A percentile compares a stretch with the other conserved stretches of the same genome.
Conservation (phyloP, 2,797 vertebrate species). For the Neosilurus mollespiculum region DNA sequence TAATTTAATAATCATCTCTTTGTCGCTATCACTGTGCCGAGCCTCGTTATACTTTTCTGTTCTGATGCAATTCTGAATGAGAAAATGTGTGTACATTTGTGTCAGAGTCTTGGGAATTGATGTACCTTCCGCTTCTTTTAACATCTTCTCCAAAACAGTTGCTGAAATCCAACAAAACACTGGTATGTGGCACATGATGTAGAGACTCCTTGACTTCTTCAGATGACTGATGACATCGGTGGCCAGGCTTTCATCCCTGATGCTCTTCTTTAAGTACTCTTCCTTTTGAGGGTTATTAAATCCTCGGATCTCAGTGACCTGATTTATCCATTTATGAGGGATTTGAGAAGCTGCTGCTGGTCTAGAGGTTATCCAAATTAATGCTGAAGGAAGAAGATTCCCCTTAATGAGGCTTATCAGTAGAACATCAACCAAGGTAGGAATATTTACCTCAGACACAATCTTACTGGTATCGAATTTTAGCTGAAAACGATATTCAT, state of each 20-base stretch:
- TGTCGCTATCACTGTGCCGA: background rate
- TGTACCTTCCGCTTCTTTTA: slow-evolving; percentile 14
- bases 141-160: slow-evolving; percentile 43
- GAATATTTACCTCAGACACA: background rate
- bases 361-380: slow-evolving; percentile 53
- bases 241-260: slow-evolving; percentile 19
- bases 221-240: slow-evolving; percentile 34
- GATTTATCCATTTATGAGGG: slow-evolving; percentile 38
- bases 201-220: slow-evolving; percentile 42
- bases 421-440: slow-evolving; percentile 33
- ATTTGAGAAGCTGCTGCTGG: slow-evolving; percentile 52
- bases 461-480: slow-evolving; percentile 23
- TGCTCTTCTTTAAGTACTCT: slow-evolving; percentile 50
- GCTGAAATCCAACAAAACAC: slow-evolving; percentile 53
- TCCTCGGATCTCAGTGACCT: slow-evolving; percentile 52
- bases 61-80: slow-evolving; percentile 33
- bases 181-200: slow-evolving; percentile 55
- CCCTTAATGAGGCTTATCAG: slow-evolving; percentile 47
- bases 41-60: slow-evolving; percentile 19
- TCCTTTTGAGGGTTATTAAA: slow-evolving; percentile 52
- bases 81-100: slow-evolving; percentile 53
- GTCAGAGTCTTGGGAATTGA: slow-evolving; percentile 48
- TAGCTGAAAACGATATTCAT: slow-evolving; percentile 39
- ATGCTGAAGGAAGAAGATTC: slow-evolving; percentile 37
- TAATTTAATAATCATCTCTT: slow-evolving; percentile 48